These are phyloP conservation scores for Psylliodes chrysocephalus DNA, from an alignment of 2,888 invertebrate genomes.

Conservation along the genomic window DNA sequence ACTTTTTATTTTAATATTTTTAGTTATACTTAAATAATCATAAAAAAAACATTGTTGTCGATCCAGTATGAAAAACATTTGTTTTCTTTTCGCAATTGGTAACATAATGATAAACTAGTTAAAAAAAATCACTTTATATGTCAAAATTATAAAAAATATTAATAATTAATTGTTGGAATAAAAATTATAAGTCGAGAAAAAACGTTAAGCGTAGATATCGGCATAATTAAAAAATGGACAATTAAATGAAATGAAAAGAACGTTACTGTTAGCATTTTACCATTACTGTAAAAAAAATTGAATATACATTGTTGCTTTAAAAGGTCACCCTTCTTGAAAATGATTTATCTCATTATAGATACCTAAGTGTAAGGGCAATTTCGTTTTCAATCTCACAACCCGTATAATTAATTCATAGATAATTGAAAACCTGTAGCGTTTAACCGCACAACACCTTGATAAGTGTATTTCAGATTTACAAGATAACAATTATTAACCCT, in stretches of 20 bases:
- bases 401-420: constrained; percentile 33
- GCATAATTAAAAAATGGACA: not conserved
- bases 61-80: no score
- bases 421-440: constrained; percentile 32
- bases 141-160: no score
- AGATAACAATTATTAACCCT: constrained; percentile 26
- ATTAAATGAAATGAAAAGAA: not conserved
- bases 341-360: constrained; percentile 25
- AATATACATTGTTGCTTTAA: constrained; percentile 5
- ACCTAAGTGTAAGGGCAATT: constrained; percentile 18
- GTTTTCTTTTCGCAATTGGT: no score
- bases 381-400: constrained; percentile 29
- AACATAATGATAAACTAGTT: no score
- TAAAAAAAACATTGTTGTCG: no score
- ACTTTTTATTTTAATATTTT: no score
- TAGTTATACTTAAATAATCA: no score
- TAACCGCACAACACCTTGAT: constrained; percentile 30
- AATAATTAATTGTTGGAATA: no score
- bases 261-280: no score
- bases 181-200: not conserved
- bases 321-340: constrained; percentile 19
- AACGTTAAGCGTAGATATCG: not conserved
- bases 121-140: no score
- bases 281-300: constrained; percentile 4
- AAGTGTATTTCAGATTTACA: constrained; percentile 27